Base-by-base conservation (phyloP, 2,797 vertebrate species). In the Cossypha heuglini region DNA sequence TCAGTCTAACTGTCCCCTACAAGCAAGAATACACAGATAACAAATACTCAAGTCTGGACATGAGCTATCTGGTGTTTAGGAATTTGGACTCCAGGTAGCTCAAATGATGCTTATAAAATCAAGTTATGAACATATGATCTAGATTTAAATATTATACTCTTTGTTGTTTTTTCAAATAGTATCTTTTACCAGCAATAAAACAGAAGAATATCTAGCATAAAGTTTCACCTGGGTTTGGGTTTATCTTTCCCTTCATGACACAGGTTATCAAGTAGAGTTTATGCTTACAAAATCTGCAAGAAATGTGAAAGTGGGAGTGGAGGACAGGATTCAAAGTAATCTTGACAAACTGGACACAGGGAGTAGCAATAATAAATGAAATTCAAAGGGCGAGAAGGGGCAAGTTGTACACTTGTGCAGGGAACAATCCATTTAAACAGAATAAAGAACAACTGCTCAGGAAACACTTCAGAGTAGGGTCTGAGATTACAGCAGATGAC, bases 401-500 rank as follows among this genome's bases (percentile, higher is more conserved):
- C 18, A 63, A 81, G 11, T 38, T 87, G 25, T 48, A 85, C 67
- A 76, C 37, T 76, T 93, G 55, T 49, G 52, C 33, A 66, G 74
- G 66, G 67, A 93, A 48, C 75, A 85, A 92, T 86, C 58, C 13
- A 42, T 63, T 77, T 87, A 73, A 86, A 68, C 28, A 78, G 54
- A 52, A 57, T 12, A 61, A 8, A 40, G 43, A 94, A 68, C 90
- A 95, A 84, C 77, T 95, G 73, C 4, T 71, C 74, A 74, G 61
- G 49, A 91, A 91, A 90, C 5, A 43, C 25, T 73, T 90, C 35
- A 40, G 21, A 66, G 46, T 13, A 78, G 22, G 7, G 14, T 62
- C 29, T 92, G 58, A 72, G 40, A 77, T 92, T 92, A 81, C 78
- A 93, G 21, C 4, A 91, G 55, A 68, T 38, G 58, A 83, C 90